Conservation (phyloP, 2,888 invertebrate genomes). For the Tolmerus cingulatus region DNA sequence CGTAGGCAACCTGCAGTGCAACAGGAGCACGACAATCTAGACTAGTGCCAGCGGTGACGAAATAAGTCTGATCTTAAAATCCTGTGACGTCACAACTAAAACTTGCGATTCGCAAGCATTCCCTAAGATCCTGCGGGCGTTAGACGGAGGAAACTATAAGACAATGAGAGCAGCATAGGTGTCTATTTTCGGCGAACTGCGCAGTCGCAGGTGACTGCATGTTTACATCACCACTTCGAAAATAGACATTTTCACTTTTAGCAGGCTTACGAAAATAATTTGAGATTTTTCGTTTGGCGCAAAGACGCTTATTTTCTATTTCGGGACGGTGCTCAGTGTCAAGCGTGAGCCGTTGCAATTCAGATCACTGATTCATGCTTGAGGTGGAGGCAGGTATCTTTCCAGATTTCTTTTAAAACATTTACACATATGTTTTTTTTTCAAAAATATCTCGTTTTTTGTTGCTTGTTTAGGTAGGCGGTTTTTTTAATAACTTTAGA, state of each 20-base stretch:
- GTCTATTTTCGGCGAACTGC: not conserved
- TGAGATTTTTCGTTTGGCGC: constrained; percentile 1
- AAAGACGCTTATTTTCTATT: constrained; percentile 25
- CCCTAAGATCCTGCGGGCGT: not conserved
- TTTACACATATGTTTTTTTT: not conserved
- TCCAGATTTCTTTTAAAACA: not conserved
- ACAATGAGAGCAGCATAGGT: not conserved
- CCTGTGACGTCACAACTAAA: not conserved
- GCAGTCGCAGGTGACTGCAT: not conserved
- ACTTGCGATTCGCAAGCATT: not conserved
- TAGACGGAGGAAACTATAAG: not conserved
- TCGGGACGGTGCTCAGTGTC: constrained; percentile 1
- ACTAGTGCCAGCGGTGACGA: not conserved
- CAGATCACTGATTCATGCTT: constrained; percentile 2
- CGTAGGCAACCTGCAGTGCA: not conserved
- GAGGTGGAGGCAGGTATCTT: not conserved
- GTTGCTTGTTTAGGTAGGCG: not conserved
- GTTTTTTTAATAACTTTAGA: not conserved
- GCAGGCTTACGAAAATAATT: constrained; percentile 19
- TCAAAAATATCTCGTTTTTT: not conserved
- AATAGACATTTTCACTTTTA: constrained; percentile 41
- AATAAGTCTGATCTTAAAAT: not conserved
- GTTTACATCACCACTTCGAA: constrained; percentile 21
- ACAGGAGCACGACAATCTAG: not conserved
- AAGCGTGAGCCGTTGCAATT: constrained; percentile 3